phyloP scores from a whole-genome alignment of 2,888 invertebrate genomes.

The Plagiodera versicolora region DNA sequence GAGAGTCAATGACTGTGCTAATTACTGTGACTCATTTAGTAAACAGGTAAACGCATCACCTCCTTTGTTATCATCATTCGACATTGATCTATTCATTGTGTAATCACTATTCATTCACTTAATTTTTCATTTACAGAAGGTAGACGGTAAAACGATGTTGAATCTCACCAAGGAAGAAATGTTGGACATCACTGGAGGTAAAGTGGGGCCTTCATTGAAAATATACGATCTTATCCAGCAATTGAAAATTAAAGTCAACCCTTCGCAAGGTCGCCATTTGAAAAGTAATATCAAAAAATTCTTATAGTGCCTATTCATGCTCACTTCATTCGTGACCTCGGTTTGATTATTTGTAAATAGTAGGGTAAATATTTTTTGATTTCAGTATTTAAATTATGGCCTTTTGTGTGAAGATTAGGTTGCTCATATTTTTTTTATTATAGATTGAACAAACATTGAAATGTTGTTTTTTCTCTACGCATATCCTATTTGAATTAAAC shows the following conservation, averaged over 20 bases:
- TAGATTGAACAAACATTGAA: slow-evolving; percentile 1
- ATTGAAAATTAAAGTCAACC: slow-evolving; percentile 81
- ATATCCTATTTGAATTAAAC: too few species aligned
- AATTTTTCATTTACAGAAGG: slow-evolving; percentile 59
- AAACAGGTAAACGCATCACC: slow-evolving; percentile 56
- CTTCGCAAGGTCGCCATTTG: slow-evolving; percentile 66
- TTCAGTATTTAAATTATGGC: slow-evolving; percentile 28
- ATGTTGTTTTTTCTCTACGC: not conserved
- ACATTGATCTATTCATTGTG: too few species aligned
- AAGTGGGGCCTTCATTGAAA: slow-evolving; percentile 93
- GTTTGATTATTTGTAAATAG: slow-evolving; percentile 20
- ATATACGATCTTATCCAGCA: slow-evolving; percentile 92
- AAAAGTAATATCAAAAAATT: slow-evolving; percentile 68
- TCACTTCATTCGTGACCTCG: slow-evolving; percentile 5
- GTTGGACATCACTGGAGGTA: slow-evolving; percentile 85
- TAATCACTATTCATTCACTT: not conserved
- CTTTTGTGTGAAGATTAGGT: slow-evolving; percentile 29
- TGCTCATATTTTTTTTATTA: slow-evolving; percentile 20
- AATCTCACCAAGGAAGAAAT: slow-evolving; percentile 87
- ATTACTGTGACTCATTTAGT: slow-evolving; percentile 69
- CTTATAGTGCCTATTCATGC: slow-evolving; percentile 59
- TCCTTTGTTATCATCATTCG: too few species aligned
- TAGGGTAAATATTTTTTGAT: slow-evolving; percentile 23
- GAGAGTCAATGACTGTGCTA: slow-evolving; percentile 81
- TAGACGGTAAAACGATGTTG: slow-evolving; percentile 80